Conservation (phyloP, 2,797 vertebrate genomes). For the Mallotus villosus region DNA sequence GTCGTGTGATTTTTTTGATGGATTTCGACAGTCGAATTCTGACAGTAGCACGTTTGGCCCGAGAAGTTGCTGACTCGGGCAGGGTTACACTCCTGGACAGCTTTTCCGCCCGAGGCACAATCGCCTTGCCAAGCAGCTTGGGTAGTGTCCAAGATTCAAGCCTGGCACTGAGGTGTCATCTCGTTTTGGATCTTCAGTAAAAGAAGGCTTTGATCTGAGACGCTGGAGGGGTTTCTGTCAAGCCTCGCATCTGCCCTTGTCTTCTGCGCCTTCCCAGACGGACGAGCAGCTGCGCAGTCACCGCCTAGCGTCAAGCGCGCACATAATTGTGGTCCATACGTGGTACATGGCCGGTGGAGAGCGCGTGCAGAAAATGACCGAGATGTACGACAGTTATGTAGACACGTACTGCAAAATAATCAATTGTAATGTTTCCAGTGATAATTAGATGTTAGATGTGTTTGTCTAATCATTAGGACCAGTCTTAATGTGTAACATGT, state of each 20-base stretch:
- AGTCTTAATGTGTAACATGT: too few relatives aligned
- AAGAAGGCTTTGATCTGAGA: constrained; percentile 63
- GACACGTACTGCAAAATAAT: too few relatives aligned
- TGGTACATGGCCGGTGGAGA: neutral
- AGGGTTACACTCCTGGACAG: neutral
- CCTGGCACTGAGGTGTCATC: constrained; percentile 49
- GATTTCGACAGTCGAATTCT: neutral
- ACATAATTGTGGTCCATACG: constrained; percentile 25
- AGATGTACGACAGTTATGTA: too few relatives aligned
- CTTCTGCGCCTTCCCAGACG: constrained; percentile 41
- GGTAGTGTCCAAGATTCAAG: constrained; percentile 46
- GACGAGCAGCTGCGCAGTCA: constrained; percentile 44
- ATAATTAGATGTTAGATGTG: too few relatives aligned
- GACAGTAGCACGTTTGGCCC: neutral
- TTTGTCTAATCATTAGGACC: too few relatives aligned
- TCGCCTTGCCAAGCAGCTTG: constrained; percentile 51
- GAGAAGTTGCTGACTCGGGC: constrained; percentile 61
- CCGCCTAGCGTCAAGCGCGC: constrained; percentile 34
- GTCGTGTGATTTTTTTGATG: neutral
- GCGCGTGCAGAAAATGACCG: too few relatives aligned
- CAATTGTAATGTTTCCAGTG: too few relatives aligned
- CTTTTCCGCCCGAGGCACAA: neutral
- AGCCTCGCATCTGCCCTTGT: constrained; percentile 49
- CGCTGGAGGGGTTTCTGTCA: constrained; percentile 34
- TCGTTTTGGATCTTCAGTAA: constrained; percentile 52